Conservation (phyloP, 2,888 invertebrate genomes). For the Metopia argyrocephala region DNA sequence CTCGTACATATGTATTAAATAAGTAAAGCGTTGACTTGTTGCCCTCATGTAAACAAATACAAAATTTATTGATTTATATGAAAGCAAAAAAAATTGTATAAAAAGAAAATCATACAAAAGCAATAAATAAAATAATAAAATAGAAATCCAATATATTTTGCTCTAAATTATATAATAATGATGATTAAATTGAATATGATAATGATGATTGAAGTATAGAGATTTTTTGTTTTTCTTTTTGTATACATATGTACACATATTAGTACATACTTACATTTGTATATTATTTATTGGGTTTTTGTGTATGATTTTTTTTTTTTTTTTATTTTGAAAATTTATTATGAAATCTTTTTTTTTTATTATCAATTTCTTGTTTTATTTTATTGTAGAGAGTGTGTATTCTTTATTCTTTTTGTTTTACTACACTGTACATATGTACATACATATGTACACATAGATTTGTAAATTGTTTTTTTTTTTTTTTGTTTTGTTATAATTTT, state of each 20-base stretch:
- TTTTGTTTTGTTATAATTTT: conserved; percentile 21
- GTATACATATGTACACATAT: no score
- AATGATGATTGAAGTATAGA: conserved; percentile 27
- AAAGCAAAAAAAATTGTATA: neutral
- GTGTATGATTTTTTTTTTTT: conserved; percentile 6
- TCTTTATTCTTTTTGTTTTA: neutral
- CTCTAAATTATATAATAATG: conserved; percentile 50
- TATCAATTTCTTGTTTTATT: conserved; percentile 33
- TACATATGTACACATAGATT: no score
- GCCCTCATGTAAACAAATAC: neutral
- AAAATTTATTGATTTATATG: neutral
- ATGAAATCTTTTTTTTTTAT: conserved; percentile 57
- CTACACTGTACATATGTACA: no score
- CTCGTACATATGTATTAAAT: no score
- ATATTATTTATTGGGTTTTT: conserved; percentile 20
- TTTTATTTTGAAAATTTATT: conserved; percentile 27
- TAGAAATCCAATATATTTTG: conserved; percentile 25
- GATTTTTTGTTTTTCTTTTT: conserved; percentile 32
- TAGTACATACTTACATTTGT: no score
- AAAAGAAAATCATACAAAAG: neutral
- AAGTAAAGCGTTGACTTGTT: neutral
- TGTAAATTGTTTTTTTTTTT: neutral
- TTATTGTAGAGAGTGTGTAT: neutral
- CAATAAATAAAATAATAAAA: neutral
- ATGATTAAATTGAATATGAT: conserved; percentile 4